A percentile compares a stretch with the other conserved stretches of the same genome.
phyloP scores from a whole-genome alignment of 2,888 invertebrate genomes.

The Drosophila testacea region DNA sequence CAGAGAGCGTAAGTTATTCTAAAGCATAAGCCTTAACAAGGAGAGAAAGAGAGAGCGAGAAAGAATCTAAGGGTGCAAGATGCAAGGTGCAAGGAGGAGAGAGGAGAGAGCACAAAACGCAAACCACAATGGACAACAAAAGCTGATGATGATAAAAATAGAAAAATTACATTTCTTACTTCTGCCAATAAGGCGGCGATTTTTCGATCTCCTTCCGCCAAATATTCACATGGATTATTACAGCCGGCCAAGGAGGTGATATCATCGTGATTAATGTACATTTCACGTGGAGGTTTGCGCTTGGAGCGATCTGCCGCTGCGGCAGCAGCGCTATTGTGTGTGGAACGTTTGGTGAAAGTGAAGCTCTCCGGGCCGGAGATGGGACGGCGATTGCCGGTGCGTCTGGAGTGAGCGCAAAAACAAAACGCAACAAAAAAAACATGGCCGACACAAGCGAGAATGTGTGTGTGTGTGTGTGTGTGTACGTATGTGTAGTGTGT shows the following conservation, averaged over 20 bases:
- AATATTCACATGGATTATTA: constrained; percentile 89
- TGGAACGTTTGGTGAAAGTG: constrained; percentile 82
- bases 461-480: neutral
- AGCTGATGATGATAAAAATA: constrained; percentile 17
- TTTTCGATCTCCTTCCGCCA: constrained; percentile 97
- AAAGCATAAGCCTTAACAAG: neutral
- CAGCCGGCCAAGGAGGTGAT: constrained; percentile 93
- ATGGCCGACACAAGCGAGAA: neutral
- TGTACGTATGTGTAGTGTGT: constrained; percentile 4
- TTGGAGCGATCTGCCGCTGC: constrained; percentile 86
- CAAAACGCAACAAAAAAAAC: neutral
- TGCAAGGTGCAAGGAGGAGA: neutral
- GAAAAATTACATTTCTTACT: constrained; percentile 88
- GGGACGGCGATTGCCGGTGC: constrained; percentile 92
- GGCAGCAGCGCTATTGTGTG: constrained; percentile 78
- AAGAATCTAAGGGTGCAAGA: constrained; percentile 1
- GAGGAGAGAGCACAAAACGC: neutral
- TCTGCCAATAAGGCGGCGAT: constrained; percentile 97
- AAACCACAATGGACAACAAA: constrained; percentile 5
- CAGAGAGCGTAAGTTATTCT: too few species aligned
- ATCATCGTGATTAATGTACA: constrained; percentile 99
- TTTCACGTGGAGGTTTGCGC: constrained; percentile 97
- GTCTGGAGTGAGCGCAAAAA: constrained; percentile 86
- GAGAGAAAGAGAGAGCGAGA: neutral
- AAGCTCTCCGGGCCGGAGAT: constrained; percentile 88